phyloP scores from a whole-genome alignment of 2,888 invertebrate genomes.

The Panopea generosa region DNA sequence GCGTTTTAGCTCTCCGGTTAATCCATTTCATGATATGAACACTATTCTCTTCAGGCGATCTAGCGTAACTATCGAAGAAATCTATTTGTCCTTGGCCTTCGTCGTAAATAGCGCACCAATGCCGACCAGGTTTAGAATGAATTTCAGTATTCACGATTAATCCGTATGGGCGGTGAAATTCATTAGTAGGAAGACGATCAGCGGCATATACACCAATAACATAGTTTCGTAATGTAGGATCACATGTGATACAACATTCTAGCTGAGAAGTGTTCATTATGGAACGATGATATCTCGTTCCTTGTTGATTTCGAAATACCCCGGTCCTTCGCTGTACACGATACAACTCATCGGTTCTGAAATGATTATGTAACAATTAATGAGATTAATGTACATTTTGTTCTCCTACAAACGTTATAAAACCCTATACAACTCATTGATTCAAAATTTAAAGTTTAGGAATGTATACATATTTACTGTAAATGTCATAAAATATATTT shows the following conservation, averaged over 20 bases:
- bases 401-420: too few species aligned
- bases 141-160: conserved; percentile 46
- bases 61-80: conserved; percentile 30
- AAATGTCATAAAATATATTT: too few species aligned
- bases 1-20: neutral
- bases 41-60: conserved; percentile 17
- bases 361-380: neutral
- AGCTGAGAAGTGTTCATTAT: conserved; percentile 6
- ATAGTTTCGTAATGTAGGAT: neutral
- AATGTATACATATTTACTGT: too few species aligned
- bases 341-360: conserved; percentile 11
- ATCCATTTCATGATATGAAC: conserved; percentile 14
- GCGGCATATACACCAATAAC: conserved; percentile 3
- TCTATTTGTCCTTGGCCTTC: conserved; percentile 14
- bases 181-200: neutral
- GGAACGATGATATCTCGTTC: conserved; percentile 3
- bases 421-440: neutral
- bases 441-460: neutral
- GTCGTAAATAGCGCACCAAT: conserved; percentile 36
- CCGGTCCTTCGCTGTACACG: conserved; percentile 5
- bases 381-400: neutral
- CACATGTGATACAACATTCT: neutral
- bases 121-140: conserved; percentile 25
- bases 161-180: conserved; percentile 3
- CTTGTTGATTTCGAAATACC: conserved; percentile 12